Percentiles rank a stretch among this genome's conserved stretches.
phyloP scores from a whole-genome alignment of 2,888 invertebrate genomes.

The Lochmaea crataegi region DNA sequence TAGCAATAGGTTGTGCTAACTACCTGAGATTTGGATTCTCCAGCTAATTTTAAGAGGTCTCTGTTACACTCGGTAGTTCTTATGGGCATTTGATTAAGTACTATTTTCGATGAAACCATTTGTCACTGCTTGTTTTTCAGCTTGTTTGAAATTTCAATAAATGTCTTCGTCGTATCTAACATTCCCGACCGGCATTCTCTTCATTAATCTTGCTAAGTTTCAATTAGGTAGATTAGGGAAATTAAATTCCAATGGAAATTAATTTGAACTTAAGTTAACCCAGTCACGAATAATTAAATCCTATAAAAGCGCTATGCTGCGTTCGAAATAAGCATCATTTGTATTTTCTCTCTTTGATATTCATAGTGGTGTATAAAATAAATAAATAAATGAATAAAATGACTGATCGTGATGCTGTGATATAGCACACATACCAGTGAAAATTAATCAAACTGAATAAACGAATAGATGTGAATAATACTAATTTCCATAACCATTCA shows the following conservation, averaged over 20 bases:
- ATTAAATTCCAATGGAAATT: slow-evolving; percentile 45
- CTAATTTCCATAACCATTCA: too few relatives aligned
- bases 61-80: slow-evolving; percentile 13
- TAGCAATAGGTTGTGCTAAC: background rate
- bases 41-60: background rate
- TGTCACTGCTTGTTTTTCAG: slow-evolving; percentile 23
- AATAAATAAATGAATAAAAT: background rate
- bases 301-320: slow-evolving; percentile 29
- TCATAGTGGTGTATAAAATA: slow-evolving; percentile 3
- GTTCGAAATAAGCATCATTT: slow-evolving; percentile 26
- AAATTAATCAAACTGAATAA: too few relatives aligned
- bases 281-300: slow-evolving; percentile 40
- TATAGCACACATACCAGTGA: too few relatives aligned
- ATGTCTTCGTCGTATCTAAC: slow-evolving; percentile 16
- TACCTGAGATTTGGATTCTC: background rate
- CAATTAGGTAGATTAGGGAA: slow-evolving; percentile 42
- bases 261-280: slow-evolving; percentile 35
- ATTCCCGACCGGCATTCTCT: slow-evolving; percentile 26
- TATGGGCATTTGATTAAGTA: slow-evolving; percentile 20
- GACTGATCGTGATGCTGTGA: background rate
- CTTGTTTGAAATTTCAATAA: slow-evolving; percentile 32
- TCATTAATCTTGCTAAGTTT: slow-evolving; percentile 43
- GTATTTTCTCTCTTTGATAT: slow-evolving; percentile 24
- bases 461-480: too few relatives aligned
- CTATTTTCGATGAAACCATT: slow-evolving; percentile 27